A percentile compares a stretch with the other conserved stretches of the same genome.
Conservation (phyloP, 2,113 vertebrate species). For the Planiliza haematocheilus region DNA sequence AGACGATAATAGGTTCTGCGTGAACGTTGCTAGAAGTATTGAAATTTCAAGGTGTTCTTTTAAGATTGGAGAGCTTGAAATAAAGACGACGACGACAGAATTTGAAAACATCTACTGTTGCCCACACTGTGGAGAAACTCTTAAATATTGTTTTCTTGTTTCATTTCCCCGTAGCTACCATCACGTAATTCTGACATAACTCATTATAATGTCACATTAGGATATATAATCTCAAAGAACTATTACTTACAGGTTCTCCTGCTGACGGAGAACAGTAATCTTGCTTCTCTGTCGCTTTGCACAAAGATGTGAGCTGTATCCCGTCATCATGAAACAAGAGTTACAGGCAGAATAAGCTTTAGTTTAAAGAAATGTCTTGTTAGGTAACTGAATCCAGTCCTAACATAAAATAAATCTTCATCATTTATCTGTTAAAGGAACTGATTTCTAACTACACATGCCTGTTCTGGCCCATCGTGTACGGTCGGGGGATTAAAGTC, state of each 20-base stretch:
- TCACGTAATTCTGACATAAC: not conserved
- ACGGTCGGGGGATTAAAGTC: not conserved
- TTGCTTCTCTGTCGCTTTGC: not conserved
- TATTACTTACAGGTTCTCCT: not conserved
- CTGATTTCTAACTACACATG: not conserved
- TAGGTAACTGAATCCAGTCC: not conserved
- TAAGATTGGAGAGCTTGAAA: not conserved
- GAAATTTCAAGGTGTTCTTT: not conserved
- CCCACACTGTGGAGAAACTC: too few species aligned
- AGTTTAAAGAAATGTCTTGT: not conserved
- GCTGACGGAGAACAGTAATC: not conserved
- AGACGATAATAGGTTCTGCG: not conserved
- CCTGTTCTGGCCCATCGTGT: not conserved
- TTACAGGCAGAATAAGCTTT: not conserved
- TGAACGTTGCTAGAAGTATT: too few species aligned
- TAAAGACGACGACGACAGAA: too few species aligned
- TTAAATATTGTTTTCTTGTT: too few species aligned
- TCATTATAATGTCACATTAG: too few species aligned
- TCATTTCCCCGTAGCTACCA: not conserved
- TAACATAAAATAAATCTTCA: not conserved
- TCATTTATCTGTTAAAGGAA: constrained; percentile 8
- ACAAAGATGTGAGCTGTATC: not conserved
- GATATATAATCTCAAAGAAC: too few species aligned
- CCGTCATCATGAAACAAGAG: not conserved
- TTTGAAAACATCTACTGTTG: too few species aligned